Evolutionary conservation across 2,888 invertebrate genomes (phyloP), one percentile per base, ranked within the genome.

Genomic region (Saturnia pavonia): DNA sequence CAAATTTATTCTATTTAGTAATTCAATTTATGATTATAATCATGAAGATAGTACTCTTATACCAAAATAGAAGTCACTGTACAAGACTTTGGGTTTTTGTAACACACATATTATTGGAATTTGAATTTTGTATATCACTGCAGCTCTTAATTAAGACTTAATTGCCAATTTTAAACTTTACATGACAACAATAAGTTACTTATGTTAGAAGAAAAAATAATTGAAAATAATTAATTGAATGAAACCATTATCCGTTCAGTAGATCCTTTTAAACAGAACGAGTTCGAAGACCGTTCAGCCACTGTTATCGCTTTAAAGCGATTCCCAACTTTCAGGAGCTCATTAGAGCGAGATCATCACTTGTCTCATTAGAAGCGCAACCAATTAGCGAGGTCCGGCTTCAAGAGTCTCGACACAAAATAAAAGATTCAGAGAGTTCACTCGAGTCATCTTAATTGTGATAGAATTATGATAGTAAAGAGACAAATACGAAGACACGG

Each of bases 271-370:
- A 27, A 68, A 72, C 69, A 48, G 43, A 71, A 68, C 60, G 34
- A 72, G 72, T 71, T 69, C 69, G 27, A 67, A 45, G 69, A 34
- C 63, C 54, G 68, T 51, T 67, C 67, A 72, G 71, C 70, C 34
- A 66, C 66, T 63, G 70, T 69, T 71, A 74, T 70, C 74, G 74
- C 70, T 75, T 74, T 76, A 75, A 76, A 75, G 75, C 73, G 74
- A 74, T 75, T 76, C 69, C 67, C 72, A 73, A 75, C 81, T 80
- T 80, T 83, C 81, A 84, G 74, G 74, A 76, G 78, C 87, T 89
- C 91, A 89, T 91, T 91, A 91, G 86, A 76, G 83, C 76, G 78
- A 85, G 88, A 88, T 89, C 89, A 91, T 89, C 89, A 86, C 85
- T 81, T 87, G 88, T 88, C 91, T 91, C 90, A 88, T 91, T 91